Evolutionary conservation across 2,888 invertebrate genomes (phyloP).

Genomic region (Noctua janthina): DNA sequence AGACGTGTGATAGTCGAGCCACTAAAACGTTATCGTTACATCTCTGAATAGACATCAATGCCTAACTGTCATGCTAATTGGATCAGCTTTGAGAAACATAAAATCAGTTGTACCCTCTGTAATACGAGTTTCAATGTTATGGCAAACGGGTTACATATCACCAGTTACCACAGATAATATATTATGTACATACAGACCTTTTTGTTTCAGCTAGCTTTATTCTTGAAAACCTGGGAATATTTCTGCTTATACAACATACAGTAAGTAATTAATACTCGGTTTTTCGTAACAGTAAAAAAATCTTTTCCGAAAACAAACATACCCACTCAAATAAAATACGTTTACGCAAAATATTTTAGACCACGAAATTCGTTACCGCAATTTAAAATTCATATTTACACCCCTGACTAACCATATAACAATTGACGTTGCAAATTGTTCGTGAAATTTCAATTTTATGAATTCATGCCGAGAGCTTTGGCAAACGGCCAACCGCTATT

Average conservation of each 20-base stretch:
- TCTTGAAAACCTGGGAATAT: not conserved
- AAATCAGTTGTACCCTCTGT: not conserved
- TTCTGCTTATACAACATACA: not conserved
- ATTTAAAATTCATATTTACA: constrained; percentile 66
- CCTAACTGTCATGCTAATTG: constrained; percentile 6
- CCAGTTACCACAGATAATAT: not conserved
- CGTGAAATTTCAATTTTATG: constrained; percentile 70
- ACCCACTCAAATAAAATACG: constrained; percentile 17
- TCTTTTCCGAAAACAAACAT: constrained; percentile 13
- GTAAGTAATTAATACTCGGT: not conserved
- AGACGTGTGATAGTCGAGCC: constrained; percentile 1
- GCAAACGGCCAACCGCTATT: constrained; percentile 67
- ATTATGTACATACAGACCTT: not conserved
- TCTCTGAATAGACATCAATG: constrained; percentile 13
- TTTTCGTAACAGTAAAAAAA: not conserved
- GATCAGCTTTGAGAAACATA: not conserved
- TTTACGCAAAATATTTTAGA: constrained; percentile 29
- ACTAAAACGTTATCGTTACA: constrained; percentile 5
- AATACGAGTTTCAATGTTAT: not conserved
- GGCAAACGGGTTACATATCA: not conserved
- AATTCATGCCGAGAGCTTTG: constrained; percentile 63
- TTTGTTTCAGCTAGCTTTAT: not conserved
- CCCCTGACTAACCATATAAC: constrained; percentile 58
- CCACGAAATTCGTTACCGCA: constrained; percentile 42
- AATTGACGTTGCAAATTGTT: constrained; percentile 66